Conservation (phyloP, 2,888 invertebrate genomes). For the Drosophila anceps region DNA sequence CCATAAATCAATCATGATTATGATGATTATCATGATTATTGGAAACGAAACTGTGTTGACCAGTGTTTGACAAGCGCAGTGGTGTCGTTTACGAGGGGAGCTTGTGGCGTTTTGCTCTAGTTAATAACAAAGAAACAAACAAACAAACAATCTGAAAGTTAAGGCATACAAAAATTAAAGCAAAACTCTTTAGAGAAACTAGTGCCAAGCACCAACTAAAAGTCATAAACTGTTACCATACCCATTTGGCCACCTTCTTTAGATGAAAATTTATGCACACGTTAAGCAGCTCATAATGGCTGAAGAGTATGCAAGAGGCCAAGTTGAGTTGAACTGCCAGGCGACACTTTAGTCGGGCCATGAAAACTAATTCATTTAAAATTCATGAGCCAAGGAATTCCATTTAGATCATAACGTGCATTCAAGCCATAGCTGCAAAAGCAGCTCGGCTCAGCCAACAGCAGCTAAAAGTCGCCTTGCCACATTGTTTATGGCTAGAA, state of each 20-base stretch:
- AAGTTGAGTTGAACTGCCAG: conserved; percentile 29
- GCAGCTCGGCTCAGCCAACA: background rate
- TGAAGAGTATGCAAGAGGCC: conserved; percentile 36
- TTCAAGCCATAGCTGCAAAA: conserved; percentile 21
- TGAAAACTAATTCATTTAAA: conserved; percentile 79
- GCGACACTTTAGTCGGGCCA: conserved; percentile 56
- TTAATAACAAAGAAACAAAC: conserved; percentile 15
- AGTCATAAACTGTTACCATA: conserved; percentile 31
- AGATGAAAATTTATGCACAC: conserved; percentile 66
- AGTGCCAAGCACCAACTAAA: conserved; percentile 69
- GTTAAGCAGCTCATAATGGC: conserved; percentile 64
- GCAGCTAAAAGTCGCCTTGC: conserved; percentile 17
- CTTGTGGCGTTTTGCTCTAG: background rate
- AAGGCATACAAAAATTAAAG: conserved; percentile 9
- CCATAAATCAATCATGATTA: conserved; percentile 51
- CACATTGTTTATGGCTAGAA: conserved; percentile 48
- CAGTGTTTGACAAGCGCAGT: conserved; percentile 12
- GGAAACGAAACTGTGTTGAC: conserved; percentile 14
- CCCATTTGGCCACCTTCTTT: background rate
- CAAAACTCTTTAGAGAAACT: conserved; percentile 9
- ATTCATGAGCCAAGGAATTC: conserved; percentile 67
- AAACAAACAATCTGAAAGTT: conserved; percentile 22
- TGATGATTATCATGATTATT: conserved; percentile 15
- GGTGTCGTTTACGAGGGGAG: background rate
- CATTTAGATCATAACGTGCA: conserved; percentile 59